Base-by-base conservation (phyloP, 1,140 invertebrate genomes). In the Grapholita molesta region DNA sequence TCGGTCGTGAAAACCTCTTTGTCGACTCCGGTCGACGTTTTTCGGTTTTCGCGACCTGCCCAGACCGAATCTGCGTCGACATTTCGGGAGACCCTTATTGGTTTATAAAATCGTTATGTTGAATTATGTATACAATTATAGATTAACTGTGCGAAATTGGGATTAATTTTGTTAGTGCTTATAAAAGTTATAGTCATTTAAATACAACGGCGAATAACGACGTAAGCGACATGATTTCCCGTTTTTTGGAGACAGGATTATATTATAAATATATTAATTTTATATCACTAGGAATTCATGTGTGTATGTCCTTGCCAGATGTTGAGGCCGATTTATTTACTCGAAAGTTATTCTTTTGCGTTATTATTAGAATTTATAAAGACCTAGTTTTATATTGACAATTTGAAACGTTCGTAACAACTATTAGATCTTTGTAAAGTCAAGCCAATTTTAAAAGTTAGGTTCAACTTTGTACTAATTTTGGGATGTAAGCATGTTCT, bases 241-340 rank as follows among this genome's bases (percentile, higher is more conserved):
- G 8, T 21, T 48, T 48, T 21, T 48, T 21, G 42, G 21, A 48
- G 42, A 48, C 42, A 48, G 15, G 15, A 48, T 21, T 48, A 48
- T 48, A 48, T 48, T n/a, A 48, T 15, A 48, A n/a, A 57, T 61
- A 61, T 28, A 25, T 61, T 61, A 15, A 61, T 30, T 30, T 15
- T 0, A 48, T 48, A 48, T 28, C 12, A 25, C n/a, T 48, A 28
- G 24, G 55, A 4, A 28, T 15, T 18, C 24, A 61, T 6, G 5
- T 61, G 12, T 32, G 55, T 71, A 42, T 42, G 38, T 48, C 74
- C 72, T 79, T 77, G 79, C 79, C 76, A 78, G 72, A 73, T 73
- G 69, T 75, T 75, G 80, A 77, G 80, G 76, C 80, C 53, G 71
- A 71, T 68, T 74, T 64, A 70, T 69, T 72, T 61, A 61, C 55